A percentile compares a stretch with the other conserved stretches of the same genome.
phyloP scores from a whole-genome alignment of 2,888 invertebrate genomes.

The Boloria euphrosyne region DNA sequence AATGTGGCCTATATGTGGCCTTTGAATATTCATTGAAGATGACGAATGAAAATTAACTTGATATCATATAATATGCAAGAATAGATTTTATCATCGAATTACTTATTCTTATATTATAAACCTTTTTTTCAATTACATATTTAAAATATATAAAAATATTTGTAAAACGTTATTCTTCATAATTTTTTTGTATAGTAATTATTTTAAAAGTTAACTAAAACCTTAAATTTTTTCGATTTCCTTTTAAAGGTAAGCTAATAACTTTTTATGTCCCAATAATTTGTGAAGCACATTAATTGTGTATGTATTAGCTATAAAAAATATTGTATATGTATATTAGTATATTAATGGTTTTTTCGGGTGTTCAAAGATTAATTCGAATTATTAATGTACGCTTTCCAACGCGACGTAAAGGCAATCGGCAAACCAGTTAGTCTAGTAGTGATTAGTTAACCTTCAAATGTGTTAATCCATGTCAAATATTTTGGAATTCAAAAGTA shows the following conservation, averaged over 20 bases:
- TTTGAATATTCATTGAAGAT: no score
- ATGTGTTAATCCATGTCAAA: conserved; percentile 10
- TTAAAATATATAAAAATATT: no score
- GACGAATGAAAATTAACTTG: no score
- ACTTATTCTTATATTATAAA: no score
- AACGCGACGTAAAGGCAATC: conserved; percentile 2
- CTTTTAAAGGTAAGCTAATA: background rate
- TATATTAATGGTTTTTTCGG: conserved; percentile 9
- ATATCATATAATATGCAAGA: no score
- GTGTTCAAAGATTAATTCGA: conserved; percentile 2
- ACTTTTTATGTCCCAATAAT: background rate
- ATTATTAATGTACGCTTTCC: conserved; percentile 1
- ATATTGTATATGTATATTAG: background rate
- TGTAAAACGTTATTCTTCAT: no score
- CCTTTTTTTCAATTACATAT: no score
- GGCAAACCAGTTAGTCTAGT: conserved; percentile 2
- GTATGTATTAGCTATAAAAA: conserved; percentile 14
- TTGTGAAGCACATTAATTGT: background rate
- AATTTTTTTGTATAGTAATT: no score
- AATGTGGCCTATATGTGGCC: background rate
- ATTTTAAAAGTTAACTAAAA: no score
- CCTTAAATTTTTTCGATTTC: no score
- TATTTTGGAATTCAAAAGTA: conserved; percentile 12
- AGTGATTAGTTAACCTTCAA: conserved; percentile 10
- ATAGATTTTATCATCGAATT: no score